phyloP scores from a whole-genome alignment of 2,797 vertebrate species.

The Leptoclinus maculatus region DNA sequence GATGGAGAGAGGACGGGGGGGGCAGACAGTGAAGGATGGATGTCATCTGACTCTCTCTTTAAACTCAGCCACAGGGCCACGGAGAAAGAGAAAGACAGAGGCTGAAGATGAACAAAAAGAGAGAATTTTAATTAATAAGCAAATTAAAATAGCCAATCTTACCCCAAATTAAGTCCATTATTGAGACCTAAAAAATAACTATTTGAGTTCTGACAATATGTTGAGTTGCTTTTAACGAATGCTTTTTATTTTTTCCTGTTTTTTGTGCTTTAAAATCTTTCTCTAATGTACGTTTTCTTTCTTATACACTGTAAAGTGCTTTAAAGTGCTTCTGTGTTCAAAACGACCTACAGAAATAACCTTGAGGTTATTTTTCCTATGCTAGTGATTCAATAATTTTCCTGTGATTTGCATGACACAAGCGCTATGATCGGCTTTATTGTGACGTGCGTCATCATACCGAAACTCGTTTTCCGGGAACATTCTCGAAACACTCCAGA shows the following conservation, averaged over 20 bases:
- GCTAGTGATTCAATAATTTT: constrained; percentile 21
- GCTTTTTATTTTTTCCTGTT: not conserved
- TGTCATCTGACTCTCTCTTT: constrained; percentile 51
- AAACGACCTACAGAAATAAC: constrained; percentile 7
- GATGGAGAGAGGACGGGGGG: constrained; percentile 31
- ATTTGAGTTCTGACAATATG: too few species aligned
- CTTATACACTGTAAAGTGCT: not conserved
- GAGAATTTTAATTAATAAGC: not conserved
- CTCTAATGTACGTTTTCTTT: not conserved
- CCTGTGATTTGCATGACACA: constrained; percentile 13
- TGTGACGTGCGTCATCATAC: constrained; percentile 1
- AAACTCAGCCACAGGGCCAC: constrained; percentile 33
- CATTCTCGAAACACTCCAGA: not conserved
- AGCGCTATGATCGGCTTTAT: not conserved
- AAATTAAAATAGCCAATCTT: not conserved
- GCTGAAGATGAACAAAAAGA: not conserved
- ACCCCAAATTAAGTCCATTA: not conserved
- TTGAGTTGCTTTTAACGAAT: too few species aligned
- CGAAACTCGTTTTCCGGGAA: not conserved
- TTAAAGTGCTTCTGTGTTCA: not conserved
- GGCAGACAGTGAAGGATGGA: constrained; percentile 60
- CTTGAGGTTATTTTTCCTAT: constrained; percentile 12
- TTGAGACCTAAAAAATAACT: not conserved
- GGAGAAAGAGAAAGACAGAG: not conserved
- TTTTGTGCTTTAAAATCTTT: not conserved